phyloP scores from a whole-genome alignment of 2,113 vertebrate species.

The Phylloscopus whistleri region DNA sequence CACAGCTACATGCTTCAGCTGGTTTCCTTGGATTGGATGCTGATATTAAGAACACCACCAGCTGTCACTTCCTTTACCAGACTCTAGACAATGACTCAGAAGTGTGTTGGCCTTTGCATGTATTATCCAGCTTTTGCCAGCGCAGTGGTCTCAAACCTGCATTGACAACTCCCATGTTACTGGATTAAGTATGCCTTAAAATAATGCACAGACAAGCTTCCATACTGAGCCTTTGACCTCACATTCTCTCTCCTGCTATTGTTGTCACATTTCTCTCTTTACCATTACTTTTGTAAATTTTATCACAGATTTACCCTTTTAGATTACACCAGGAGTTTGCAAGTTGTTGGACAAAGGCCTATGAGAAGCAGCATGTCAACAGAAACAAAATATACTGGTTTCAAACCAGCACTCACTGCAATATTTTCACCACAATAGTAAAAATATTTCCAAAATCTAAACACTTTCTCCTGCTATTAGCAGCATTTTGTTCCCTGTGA shows the following conservation, averaged over 20 bases:
- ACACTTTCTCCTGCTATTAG: not conserved
- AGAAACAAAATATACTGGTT: not conserved
- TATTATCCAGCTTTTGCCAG: not conserved
- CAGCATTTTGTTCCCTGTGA: not conserved
- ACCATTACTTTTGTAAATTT: not conserved
- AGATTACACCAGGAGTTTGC: not conserved
- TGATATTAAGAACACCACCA: constrained; percentile 50
- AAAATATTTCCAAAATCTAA: not conserved
- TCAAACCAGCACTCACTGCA: not conserved
- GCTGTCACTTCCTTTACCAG: constrained; percentile 40
- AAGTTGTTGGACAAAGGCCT: not conserved
- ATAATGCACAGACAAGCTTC: not conserved
- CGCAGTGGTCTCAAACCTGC: not conserved
- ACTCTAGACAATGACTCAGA: constrained; percentile 43
- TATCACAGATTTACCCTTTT: not conserved
- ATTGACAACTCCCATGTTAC: not conserved
- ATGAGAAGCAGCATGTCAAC: not conserved
- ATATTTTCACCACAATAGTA: not conserved
- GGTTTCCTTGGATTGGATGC: constrained; percentile 37
- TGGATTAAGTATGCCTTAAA: not conserved
- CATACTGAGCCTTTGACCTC: not conserved
- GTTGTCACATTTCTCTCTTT: not conserved
- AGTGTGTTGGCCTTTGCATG: constrained; percentile 14
- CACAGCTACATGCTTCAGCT: constrained; percentile 30
- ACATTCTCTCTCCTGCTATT: not conserved